Base-by-base conservation (phyloP, 2,113 vertebrate species). In the Conger conger region DNA sequence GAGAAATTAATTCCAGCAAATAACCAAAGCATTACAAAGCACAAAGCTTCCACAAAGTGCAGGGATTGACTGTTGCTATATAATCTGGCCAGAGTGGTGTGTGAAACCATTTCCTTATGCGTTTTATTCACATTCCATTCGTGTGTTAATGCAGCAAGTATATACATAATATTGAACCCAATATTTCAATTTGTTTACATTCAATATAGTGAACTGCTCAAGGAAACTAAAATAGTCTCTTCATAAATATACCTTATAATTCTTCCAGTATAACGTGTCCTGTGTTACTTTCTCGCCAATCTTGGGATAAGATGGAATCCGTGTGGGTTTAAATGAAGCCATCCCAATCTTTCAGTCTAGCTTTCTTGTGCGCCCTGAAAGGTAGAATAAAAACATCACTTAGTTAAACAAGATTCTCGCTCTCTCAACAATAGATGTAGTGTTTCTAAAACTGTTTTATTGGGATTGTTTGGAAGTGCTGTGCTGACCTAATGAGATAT, bases 241-340 rank as follows among this genome's bases (percentile, higher is more conserved):
- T 63, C 17, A 63, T 23, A n/a, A n/a, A n/a, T n/a, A 85, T 90
- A 97, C 98, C 95, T 97, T 99, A 89, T 97, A 98, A 85, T 96
- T 97, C 81, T 96, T 97, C 98, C 98, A 99, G 89, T 99, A 99
- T 1, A 97, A 60, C 0, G 97, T 98, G 83, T 99, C 98, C 86
- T 97, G 96, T 0, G 98, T 99, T 89, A 99, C 94, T 91, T 92
- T 97, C 68, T 73, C 68, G 6, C 68, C 98, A 83, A 99, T 96
- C 89, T 94, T 93, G 57, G 97, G 98, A 84, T 95, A 94, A 0
- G 92, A 86, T 81, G 93, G 97, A 79, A 99, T 92, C 88, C 94
- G 94, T 16, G 96, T 95, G 23, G 97, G 96, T 86, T 97, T 99
- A 89, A 97, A 99, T 0, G 93, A 90, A 78, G 97, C 95, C 98